Evolutionary conservation across 2,888 invertebrate genomes (phyloP).

Genomic region (Watsonalla cultraria): DNA sequence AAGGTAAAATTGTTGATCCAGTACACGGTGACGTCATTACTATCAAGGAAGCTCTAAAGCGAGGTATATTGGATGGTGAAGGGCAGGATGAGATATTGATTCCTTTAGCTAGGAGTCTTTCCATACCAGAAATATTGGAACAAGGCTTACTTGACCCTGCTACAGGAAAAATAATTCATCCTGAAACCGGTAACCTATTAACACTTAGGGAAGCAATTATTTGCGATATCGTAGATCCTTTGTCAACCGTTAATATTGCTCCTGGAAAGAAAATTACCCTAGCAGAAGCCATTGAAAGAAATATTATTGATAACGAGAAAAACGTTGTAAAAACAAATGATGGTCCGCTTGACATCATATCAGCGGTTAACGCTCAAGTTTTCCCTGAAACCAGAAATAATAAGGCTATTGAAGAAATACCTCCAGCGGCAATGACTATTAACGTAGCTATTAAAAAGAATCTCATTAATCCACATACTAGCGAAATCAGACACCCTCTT

Average conservation of each 20-base stretch:
- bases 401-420: constrained; percentile 76
- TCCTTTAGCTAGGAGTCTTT: constrained; percentile 88
- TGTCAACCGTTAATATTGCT: constrained; percentile 83
- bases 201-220: constrained; percentile 90
- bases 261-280: constrained; percentile 83
- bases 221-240: constrained; percentile 92
- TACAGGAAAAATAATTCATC: constrained; percentile 88
- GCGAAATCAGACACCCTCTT: constrained; percentile 84
- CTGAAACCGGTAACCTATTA: constrained; percentile 89
- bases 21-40: constrained; percentile 88
- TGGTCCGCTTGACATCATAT: constrained; percentile 81
- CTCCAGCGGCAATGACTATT: constrained; percentile 90
- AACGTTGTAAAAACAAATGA: constrained; percentile 81
- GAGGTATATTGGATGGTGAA: constrained; percentile 88
- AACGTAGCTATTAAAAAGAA: constrained; percentile 87
- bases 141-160: constrained; percentile 90
- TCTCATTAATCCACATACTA: constrained; percentile 82
- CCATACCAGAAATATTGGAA: constrained; percentile 89
- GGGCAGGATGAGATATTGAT: constrained; percentile 87
- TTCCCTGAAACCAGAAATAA: constrained; percentile 68
- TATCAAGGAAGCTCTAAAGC: constrained; percentile 89
- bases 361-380: constrained; percentile 83
- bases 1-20: constrained; percentile 90
- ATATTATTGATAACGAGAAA: constrained; percentile 84
- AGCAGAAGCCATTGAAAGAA: constrained; percentile 85